phyloP scores from a whole-genome alignment of 2,113 vertebrate species.

The Cheirogaleus medius region DNA sequence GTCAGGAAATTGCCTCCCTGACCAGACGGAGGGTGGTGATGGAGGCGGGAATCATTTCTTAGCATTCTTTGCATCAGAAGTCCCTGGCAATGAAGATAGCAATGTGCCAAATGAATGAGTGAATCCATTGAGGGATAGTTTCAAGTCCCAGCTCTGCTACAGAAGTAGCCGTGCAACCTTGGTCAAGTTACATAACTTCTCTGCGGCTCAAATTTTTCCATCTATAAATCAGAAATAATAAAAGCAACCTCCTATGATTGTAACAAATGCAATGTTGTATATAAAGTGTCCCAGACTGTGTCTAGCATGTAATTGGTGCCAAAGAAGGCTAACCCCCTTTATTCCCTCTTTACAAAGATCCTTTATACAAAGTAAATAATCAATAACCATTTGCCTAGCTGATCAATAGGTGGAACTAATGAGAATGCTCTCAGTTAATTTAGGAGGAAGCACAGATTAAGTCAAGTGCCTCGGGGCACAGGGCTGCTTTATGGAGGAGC shows the following conservation, averaged over 20 bases:
- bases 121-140: fast-evolving
- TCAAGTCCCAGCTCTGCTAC: neutral
- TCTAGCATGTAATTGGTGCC: neutral
- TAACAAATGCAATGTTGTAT: neutral
- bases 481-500: neutral
- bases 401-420: neutral
- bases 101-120: fast-evolving
- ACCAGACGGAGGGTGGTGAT: neutral
- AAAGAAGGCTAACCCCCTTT: neutral
- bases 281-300: neutral
- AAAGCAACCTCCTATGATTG: neutral
- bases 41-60: neutral
- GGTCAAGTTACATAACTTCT: neutral
- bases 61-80: neutral
- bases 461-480: neutral
- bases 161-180: neutral
- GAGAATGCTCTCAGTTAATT: neutral
- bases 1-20: neutral
- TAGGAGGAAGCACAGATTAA: neutral
- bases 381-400: neutral
- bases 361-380: neutral
- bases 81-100: neutral
- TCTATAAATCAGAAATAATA: neutral
- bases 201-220: neutral
- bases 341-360: neutral